These are phyloP conservation scores for Origma solitaria DNA, from an alignment of 2,113 vertebrate species.

Conservation along the genomic window DNA sequence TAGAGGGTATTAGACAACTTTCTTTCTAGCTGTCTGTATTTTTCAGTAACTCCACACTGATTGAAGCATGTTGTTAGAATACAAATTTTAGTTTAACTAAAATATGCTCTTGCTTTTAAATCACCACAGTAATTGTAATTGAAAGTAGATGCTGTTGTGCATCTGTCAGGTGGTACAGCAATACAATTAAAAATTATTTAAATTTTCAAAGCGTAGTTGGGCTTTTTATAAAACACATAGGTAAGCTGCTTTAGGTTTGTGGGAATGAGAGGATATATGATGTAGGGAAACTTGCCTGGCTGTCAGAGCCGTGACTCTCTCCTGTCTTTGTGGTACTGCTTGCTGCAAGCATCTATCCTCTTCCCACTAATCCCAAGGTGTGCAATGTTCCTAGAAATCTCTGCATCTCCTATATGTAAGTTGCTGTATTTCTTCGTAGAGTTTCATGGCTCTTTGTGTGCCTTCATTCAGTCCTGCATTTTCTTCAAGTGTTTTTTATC, in stretches of 20 bases:
- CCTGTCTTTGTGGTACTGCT: rapidly evolving
- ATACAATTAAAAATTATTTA: not conserved
- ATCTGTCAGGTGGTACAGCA: not conserved
- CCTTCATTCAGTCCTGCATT: not conserved
- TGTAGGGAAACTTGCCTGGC: not conserved
- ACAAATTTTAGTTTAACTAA: not conserved
- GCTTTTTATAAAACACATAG: not conserved
- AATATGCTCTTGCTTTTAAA: not conserved
- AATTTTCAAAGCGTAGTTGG: not conserved
- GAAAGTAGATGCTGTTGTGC: not conserved
- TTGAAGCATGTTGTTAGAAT: not conserved
- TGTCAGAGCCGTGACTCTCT: not conserved
- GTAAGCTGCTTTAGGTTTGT: not conserved
- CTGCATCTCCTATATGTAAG: not conserved
- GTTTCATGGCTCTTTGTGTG: not conserved
- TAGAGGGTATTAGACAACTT: not conserved
- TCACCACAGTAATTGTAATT: not conserved
- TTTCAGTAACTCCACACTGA: not conserved
- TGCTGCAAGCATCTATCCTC: not conserved
- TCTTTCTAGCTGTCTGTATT: not conserved
- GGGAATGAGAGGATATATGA: not conserved
- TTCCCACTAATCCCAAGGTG: not conserved
- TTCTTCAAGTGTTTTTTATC: not conserved
- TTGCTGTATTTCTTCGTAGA: not conserved
- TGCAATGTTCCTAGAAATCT: rapidly evolving